Evolutionary conservation across 2,797 vertebrate species (phyloP).

Genomic region (Numenius phaeopus): DNA sequence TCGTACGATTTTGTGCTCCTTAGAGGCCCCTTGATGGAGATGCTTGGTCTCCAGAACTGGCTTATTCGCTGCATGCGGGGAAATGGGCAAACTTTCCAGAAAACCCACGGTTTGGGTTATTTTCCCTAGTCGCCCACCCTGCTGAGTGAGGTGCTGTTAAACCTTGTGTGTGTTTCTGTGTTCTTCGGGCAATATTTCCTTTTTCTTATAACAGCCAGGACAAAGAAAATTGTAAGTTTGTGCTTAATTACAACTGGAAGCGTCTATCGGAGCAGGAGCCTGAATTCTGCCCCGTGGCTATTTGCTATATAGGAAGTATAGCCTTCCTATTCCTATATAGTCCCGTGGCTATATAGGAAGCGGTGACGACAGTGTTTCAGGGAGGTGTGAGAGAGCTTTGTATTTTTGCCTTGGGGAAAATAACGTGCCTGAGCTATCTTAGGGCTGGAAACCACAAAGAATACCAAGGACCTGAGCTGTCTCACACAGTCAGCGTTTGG

Average conservation of each 20-base stretch:
- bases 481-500: not conserved
- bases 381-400: not conserved
- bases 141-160: not conserved
- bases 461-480: not conserved
- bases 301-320: not conserved
- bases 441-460: constrained; percentile 1
- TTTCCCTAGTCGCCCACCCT: not conserved
- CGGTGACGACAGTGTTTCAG: not conserved
- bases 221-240: not conserved
- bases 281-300: not conserved
- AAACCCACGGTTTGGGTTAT: not conserved
- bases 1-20: accelerated
- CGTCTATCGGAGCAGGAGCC: not conserved
- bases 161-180: not conserved
- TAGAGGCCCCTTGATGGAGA: accelerated
- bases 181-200: not conserved
- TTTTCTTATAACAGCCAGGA: not conserved
- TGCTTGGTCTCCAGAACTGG: not conserved
- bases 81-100: not conserved
- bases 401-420: not conserved
- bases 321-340: too few relatives aligned
- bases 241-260: not conserved
- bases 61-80: accelerated
- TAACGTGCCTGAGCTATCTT: not conserved
- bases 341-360: not conserved